Percentiles rank a stretch among this genome's conserved stretches.
phyloP scores from a whole-genome alignment of 2,113 vertebrate genomes.

The Oncorhynchus keta region DNA sequence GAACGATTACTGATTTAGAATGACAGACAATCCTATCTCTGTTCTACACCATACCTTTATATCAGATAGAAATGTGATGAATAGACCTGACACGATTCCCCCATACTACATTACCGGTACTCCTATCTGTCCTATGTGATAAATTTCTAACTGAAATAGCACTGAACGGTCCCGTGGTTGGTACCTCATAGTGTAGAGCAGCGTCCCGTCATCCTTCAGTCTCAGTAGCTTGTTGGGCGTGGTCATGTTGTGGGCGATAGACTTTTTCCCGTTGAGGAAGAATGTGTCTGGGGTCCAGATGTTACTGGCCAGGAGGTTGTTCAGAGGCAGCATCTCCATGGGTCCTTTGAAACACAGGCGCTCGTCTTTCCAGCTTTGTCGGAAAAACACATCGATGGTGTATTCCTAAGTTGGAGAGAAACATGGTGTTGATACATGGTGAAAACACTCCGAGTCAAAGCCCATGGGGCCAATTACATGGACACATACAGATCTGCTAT shows the following conservation, averaged over 20 bases:
- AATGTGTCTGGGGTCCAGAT: conserved; percentile 77
- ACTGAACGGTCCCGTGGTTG: neutral
- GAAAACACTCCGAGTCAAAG: neutral
- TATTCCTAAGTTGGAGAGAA: conserved; percentile 61
- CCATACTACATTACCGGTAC: too few relatives aligned
- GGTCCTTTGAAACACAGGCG: conserved; percentile 72
- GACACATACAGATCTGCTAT: neutral
- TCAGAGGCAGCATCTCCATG: conserved; percentile 69
- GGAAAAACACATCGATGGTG: conserved; percentile 75
- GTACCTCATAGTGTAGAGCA: conserved; percentile 76
- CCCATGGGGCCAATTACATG: too few relatives aligned
- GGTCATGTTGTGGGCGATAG: conserved; percentile 76
- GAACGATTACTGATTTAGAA: too few relatives aligned
- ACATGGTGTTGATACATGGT: conserved; percentile 2
- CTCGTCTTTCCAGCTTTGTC: conserved; percentile 75
- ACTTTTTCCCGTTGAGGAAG: conserved; percentile 74
- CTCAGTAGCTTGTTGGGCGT: conserved; percentile 76
- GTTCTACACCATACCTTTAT: too few relatives aligned
- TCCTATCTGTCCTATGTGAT: too few relatives aligned
- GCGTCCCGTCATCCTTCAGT: conserved; percentile 68
- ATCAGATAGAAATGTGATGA: too few relatives aligned
- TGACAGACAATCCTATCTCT: too few relatives aligned
- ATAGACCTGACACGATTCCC: too few relatives aligned
- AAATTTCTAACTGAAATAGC: too few relatives aligned
- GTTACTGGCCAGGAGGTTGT: conserved; percentile 75